Percentiles rank a stretch among this genome's conserved stretches.
These are phyloP conservation scores for Trigoniulus corallinus DNA, from an alignment of 1,140 invertebrate genomes.

Conservation along the genomic window DNA sequence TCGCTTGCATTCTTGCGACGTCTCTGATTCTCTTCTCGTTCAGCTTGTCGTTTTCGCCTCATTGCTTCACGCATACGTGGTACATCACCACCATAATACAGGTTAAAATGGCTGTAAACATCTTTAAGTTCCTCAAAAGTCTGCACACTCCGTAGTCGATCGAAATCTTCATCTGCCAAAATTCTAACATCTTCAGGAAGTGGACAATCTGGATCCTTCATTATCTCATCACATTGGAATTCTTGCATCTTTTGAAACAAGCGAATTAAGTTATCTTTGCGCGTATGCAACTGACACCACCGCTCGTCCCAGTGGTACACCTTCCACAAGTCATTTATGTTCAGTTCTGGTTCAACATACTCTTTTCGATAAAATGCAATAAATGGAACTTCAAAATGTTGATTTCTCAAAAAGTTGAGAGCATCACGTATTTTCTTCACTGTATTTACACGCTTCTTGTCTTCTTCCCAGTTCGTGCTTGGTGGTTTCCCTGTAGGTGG, in stretches of 20 bases:
- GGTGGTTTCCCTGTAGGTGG: conserved; percentile 11
- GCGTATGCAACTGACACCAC: conserved; percentile 82
- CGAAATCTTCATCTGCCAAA: conserved; percentile 73
- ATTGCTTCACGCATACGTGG: conserved; percentile 61
- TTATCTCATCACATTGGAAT: conserved; percentile 71
- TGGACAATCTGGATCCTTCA: conserved; percentile 63
- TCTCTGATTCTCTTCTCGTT: conserved; percentile 27
- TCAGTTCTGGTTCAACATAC: conserved; percentile 85
- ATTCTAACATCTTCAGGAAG: conserved; percentile 63
- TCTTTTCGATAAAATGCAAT: conserved; percentile 98
- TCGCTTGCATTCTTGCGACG: conserved; percentile 32
- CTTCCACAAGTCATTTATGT: conserved; percentile 92
- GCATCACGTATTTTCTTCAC: conserved; percentile 76
- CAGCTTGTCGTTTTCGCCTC: conserved; percentile 37
- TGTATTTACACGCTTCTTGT: conserved; percentile 9
- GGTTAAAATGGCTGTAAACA: conserved; percentile 77
- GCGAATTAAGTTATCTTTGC: conserved; percentile 64
- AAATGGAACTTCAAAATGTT: conserved; percentile 89
- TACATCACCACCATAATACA: conserved; percentile 78
- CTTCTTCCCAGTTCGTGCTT: conserved; percentile 12
- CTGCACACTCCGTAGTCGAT: conserved; percentile 49
- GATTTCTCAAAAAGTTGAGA: conserved; percentile 88
- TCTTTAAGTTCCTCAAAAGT: conserved; percentile 83
- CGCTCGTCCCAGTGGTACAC: conserved; percentile 92
- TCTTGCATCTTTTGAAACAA: conserved; percentile 85